phyloP scores from a whole-genome alignment of 2,113 vertebrate genomes.

The Dromiciops gliroides region DNA sequence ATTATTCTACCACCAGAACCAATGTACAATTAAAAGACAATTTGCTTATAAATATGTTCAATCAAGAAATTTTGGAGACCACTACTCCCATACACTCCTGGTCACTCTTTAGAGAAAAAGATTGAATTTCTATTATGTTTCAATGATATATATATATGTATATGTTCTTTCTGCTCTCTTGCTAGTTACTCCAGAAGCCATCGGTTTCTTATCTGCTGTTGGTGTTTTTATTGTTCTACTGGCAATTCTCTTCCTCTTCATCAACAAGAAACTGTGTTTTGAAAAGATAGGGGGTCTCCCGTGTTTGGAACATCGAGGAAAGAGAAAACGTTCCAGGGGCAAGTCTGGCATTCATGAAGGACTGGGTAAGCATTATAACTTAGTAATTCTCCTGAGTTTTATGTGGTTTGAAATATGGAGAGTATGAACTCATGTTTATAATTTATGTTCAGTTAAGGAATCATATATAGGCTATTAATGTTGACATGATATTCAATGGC shows the following conservation, averaged over 20 bases:
- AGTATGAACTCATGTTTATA: neutral
- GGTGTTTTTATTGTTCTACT: constrained; percentile 89
- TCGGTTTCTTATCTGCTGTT: constrained; percentile 87
- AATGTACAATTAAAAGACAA: neutral
- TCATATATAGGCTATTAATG: neutral
- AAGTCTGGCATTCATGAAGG: constrained; percentile 79
- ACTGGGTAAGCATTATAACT: constrained; percentile 84
- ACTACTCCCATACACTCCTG: neutral
- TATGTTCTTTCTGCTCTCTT: constrained; percentile 67
- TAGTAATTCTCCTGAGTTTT: neutral
- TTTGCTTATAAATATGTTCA: neutral
- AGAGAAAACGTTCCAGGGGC: constrained; percentile 79
- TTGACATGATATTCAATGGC: neutral
- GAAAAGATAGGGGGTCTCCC: constrained; percentile 85
- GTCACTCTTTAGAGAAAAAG: constrained; percentile 27
- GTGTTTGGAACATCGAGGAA: constrained; percentile 82
- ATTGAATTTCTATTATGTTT: neutral
- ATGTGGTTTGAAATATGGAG: constrained; percentile 37
- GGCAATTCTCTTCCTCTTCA: constrained; percentile 90
- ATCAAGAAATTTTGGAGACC: neutral
- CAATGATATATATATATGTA: constrained; percentile 1
- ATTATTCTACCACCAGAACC: neutral
- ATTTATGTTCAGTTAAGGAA: constrained; percentile 49
- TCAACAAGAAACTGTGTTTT: constrained; percentile 92
- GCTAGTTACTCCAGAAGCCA: constrained; percentile 87